Evolutionary conservation across 2,113 vertebrate genomes (phyloP), one percentile per base, ranked within the genome.

Genomic region (Tachuris rubrigastra): DNA sequence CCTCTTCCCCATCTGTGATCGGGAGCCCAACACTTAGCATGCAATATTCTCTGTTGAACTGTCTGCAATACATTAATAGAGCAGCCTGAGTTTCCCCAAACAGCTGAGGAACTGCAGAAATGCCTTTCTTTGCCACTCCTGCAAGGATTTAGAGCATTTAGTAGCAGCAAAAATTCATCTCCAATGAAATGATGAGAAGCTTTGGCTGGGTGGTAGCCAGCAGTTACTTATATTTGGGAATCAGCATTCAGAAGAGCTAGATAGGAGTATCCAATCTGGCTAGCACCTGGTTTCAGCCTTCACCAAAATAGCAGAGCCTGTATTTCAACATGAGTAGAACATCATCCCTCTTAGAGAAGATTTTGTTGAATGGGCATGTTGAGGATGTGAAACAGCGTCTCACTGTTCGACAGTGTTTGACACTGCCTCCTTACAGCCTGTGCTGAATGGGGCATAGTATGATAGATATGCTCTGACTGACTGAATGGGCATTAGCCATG

Each of bases 321-420:
- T 72, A 56, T 96, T 95, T 95, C 87, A 90, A 89, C 44, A 90
- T 1, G 12, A 88, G 73, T 55, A 86, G 33, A 90, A 81, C 68
- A 92, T 95, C 93, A 86, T 90, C 56, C 56, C 73, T 87, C 77
- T 79, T 13, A 39, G 83, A 81, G 81, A 62, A 53, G 62, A 71
- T 41, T 42, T 7, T 76, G 69, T 68, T 94, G 89, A 91, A 94
- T 80, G 85, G 76, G 71, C 86, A 93, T n/a, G 94, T 78, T 93
- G 88, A 96, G 69, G 95, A 81, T 46, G 65, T 68, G 73, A 33
- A 96, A 96, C 95, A 96, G 84, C 76, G 84, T 87, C 86, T 62
- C 71, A 87, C 89, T 95, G 94, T 96, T 50, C 27, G 50, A 52
- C 50, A 52, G 50, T 27, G 50, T 60, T 10, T 72, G 80, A 92